These are phyloP conservation scores for Eristalis arbustorum DNA, from an alignment of 2,888 invertebrate genomes.

Conservation along the genomic window DNA sequence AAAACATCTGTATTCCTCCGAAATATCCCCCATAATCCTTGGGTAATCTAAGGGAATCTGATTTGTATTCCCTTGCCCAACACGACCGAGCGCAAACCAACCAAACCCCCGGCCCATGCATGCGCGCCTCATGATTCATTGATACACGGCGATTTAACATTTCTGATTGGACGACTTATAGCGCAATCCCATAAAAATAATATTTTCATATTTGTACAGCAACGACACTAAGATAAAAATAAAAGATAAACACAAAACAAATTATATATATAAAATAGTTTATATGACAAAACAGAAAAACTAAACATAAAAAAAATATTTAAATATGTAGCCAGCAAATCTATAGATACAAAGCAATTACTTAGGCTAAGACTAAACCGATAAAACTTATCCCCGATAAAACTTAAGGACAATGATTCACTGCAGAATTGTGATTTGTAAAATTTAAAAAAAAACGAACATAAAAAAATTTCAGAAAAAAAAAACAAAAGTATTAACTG, in stretches of 20 bases:
- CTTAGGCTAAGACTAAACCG: constrained; percentile 36
- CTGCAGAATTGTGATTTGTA: constrained; percentile 64
- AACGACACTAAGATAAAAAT: constrained; percentile 31
- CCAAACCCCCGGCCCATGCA: constrained; percentile 17
- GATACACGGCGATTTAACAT: constrained; percentile 59
- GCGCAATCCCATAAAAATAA: constrained; percentile 43
- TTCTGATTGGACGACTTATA: constrained; percentile 64
- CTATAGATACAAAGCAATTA: constrained; percentile 59
- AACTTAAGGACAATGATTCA: constrained; percentile 35
- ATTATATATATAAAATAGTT: constrained; percentile 17
- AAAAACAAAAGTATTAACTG: constrained; percentile 30
- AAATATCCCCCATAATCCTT: constrained; percentile 62
- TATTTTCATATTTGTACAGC: constrained; percentile 52
- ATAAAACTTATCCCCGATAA: constrained; percentile 30
- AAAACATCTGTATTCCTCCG: constrained; percentile 41
- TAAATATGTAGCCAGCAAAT: constrained; percentile 2
- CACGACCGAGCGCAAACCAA: not conserved
- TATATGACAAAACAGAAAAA: constrained; percentile 3
- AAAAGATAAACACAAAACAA: not conserved
- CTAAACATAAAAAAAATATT: not conserved
- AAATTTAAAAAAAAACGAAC: constrained; percentile 31
- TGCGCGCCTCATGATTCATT: constrained; percentile 64
- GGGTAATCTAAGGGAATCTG: constrained; percentile 64
- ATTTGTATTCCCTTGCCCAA: constrained; percentile 50
- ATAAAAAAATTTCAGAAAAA: constrained; percentile 2